Evolutionary conservation across 1,140 invertebrate species (phyloP).

Genomic region (Drosophila suzukii): DNA sequence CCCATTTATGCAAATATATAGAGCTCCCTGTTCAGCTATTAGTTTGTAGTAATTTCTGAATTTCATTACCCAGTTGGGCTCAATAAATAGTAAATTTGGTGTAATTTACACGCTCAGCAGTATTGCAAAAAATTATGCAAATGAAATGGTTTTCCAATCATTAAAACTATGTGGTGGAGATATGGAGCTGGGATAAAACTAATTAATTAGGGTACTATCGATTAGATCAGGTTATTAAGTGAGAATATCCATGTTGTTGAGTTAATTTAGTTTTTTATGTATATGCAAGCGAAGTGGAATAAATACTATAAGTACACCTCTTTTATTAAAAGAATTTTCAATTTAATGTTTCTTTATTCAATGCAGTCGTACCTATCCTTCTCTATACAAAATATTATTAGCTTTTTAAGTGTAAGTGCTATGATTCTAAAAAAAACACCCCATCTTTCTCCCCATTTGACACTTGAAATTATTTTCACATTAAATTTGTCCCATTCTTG

Average conservation of each 20-base stretch:
- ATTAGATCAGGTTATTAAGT: constrained; percentile 13
- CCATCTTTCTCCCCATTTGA: not conserved
- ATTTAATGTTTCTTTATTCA: constrained; percentile 4
- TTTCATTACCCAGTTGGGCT: constrained; percentile 16
- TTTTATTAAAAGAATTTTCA: constrained; percentile 10
- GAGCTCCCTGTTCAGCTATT: constrained; percentile 24
- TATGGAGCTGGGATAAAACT: not conserved
- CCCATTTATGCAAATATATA: constrained; percentile 20
- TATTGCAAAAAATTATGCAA: constrained; percentile 24
- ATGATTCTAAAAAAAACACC: constrained; percentile 1
- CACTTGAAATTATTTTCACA: constrained; percentile 57
- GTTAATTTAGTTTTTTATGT: not conserved
- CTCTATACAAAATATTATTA: constrained; percentile 2
- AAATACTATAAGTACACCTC: not conserved
- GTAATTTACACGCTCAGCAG: constrained; percentile 34
- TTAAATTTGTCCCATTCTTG: constrained; percentile 41
- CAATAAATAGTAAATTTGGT: constrained; percentile 25
- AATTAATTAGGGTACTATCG: constrained; percentile 27
- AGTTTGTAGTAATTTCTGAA: constrained; percentile 34
- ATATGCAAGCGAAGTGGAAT: not conserved
- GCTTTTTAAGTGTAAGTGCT: constrained; percentile 8
- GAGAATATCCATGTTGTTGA: not conserved
- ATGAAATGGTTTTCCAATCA: constrained; percentile 22
- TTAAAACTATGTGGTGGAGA: constrained; percentile 8
- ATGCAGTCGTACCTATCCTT: constrained; percentile 1